Evolutionary conservation across 2,797 vertebrate genomes (phyloP).

Genomic region (Tauraco hartlaubi): DNA sequence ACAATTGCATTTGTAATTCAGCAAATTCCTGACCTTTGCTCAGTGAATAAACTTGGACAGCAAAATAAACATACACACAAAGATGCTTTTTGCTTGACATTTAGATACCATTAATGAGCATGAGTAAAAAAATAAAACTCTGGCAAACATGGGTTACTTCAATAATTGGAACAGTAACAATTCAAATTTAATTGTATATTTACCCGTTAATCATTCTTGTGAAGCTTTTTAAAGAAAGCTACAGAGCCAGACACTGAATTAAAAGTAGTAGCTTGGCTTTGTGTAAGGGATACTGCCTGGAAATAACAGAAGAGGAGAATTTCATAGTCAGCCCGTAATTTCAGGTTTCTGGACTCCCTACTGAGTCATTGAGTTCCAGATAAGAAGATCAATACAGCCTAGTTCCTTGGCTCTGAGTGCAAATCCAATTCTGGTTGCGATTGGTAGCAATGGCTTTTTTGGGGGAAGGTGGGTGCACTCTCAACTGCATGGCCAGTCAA

Average conservation of each 20-base stretch:
- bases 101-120: slow-evolving; percentile 2
- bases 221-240: slow-evolving; percentile 16
- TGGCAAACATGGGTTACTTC: background rate
- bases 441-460: background rate
- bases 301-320: background rate
- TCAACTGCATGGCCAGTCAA: background rate
- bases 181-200: slow-evolving; percentile 15
- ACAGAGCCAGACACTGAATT: background rate
- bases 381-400: slow-evolving; percentile 37
- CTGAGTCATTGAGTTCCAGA: slow-evolving; percentile 7
- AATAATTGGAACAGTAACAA: background rate
- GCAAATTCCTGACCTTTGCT: slow-evolving; percentile 42
- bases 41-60: slow-evolving; percentile 33
- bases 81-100: slow-evolving; percentile 44
- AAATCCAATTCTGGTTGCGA: slow-evolving; percentile 1
- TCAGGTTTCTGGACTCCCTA: background rate
- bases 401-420: background rate
- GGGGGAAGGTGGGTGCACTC: background rate
- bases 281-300: background rate
- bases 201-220: background rate
- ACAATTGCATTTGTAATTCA: slow-evolving; percentile 33
- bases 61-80: background rate
- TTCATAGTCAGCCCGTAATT: background rate
- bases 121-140: slow-evolving; percentile 4
- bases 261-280: background rate